Conservation (phyloP, 2,113 vertebrate species). For the Calidris pygmaea region DNA sequence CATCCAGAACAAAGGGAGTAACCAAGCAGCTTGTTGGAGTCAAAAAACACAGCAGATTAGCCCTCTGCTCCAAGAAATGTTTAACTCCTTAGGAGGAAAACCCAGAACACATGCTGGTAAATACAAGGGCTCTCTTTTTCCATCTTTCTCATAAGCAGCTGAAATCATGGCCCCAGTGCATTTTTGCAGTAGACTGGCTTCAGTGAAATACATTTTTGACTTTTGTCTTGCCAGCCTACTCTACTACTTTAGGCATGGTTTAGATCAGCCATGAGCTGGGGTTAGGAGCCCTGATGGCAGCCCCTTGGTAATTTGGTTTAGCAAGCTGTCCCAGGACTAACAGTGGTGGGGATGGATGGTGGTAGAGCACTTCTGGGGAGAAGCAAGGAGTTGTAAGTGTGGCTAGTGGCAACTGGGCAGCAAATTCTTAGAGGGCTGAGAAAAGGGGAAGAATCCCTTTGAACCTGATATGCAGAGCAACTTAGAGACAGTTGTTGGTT, state of each 20-base stretch:
- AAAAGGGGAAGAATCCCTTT: background rate
- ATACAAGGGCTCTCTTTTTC: background rate
- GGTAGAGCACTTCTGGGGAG: background rate
- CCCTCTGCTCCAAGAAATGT: background rate
- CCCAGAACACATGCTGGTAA: background rate
- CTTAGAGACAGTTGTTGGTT: background rate
- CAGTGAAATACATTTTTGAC: background rate
- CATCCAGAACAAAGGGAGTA: constrained; percentile 20
- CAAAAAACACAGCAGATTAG: background rate
- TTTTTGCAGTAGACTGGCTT: background rate
- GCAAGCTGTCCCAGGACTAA: background rate
- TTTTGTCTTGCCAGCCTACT: background rate
- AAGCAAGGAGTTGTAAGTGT: background rate
- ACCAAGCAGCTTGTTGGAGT: background rate
- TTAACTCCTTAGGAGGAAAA: background rate
- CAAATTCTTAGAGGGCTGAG: background rate
- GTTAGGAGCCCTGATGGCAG: background rate
- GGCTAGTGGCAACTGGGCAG: background rate
- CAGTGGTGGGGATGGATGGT: background rate
- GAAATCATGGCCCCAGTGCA: background rate
- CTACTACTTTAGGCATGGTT: background rate
- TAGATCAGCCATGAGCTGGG: background rate
- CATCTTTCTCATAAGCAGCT: background rate
- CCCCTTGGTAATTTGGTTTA: background rate
- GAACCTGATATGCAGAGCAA: background rate